These are phyloP conservation scores for Drosophila hamatofila DNA, from an alignment of 2,888 invertebrate species.

Conservation along the genomic window DNA sequence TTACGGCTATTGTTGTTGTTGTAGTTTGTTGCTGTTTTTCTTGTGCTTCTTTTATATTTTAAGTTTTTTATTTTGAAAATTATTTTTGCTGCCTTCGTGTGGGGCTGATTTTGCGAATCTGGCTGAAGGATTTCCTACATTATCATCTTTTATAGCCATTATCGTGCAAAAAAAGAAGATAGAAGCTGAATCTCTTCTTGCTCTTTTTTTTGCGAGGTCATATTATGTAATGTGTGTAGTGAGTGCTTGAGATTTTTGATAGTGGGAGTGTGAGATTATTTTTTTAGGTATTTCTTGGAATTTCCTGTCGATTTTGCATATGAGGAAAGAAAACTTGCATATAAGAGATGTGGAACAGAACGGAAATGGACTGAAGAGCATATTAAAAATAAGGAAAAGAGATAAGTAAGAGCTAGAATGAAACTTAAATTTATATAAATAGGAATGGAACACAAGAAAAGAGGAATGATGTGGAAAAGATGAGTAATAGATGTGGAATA, in stretches of 20 bases:
- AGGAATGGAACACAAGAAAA: too few species aligned
- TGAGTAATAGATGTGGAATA: too few species aligned
- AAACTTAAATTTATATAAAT: too few species aligned
- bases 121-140: slow-evolving; percentile 73
- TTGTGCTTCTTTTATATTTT: slow-evolving; percentile 39
- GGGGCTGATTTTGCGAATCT: slow-evolving; percentile 74
- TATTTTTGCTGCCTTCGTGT: slow-evolving; percentile 34
- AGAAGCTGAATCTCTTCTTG: slow-evolving; percentile 13
- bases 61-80: slow-evolving; percentile 54
- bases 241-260: slow-evolving; percentile 38
- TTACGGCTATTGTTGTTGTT: slow-evolving; percentile 45
- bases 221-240: slow-evolving; percentile 49
- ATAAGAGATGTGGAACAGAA: too few species aligned
- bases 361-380: neutral
- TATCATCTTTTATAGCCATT: slow-evolving; percentile 78
- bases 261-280: neutral
- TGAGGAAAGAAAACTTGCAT: too few species aligned
- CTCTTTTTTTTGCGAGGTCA: slow-evolving; percentile 23
- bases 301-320: too few species aligned
- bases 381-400: too few species aligned
- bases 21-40: slow-evolving; percentile 52
- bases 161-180: slow-evolving; percentile 47
- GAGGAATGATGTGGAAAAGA: too few species aligned
- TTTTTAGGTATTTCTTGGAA: neutral
- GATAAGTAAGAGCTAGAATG: neutral